Evolutionary conservation across 1,140 invertebrate species (phyloP), one percentile per base, ranked within the genome.

Genomic region (Dendroctonus valens): DNA sequence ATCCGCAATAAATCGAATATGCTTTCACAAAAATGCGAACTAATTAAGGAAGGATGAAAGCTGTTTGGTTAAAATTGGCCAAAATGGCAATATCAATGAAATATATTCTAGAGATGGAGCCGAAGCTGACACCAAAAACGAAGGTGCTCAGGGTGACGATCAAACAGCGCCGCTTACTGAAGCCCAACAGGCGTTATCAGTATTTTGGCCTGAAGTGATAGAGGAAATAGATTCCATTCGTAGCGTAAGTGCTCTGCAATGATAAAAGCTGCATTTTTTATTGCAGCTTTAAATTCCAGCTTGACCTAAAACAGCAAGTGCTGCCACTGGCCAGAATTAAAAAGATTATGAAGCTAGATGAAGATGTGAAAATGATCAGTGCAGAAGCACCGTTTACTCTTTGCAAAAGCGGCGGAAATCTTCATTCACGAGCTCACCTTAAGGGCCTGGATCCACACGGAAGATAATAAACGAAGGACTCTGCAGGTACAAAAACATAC

Each of bases 341-440:
- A 80, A 99, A 99, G 77, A 99, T 99, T 50, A 99, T 99, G 97
- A 99, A 99, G 81, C 80, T 99, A 37, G 97, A 99, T 78, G 97
- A 98, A 72, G 96, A 99, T 80, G 97, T 99, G 0, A 98, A 98
- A 84, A 99, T 99, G 97, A 99, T 99, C 72, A 97, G 94, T 63
- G 95, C 95, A 0, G 97, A 99, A 81, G 97, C 96, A 0, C 97
- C 97, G 0, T 88, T n/a, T 99, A 70, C 81, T 99, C 42, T 98
- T 99, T 81, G 94, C 96, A 5, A 99, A 99, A 83, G 97, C 97
- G 6, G 96, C 95, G 8, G 97, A 99, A 82, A 94, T 99, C 55
- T 98, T 99, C 81, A 98, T 99, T 69, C 93, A 94, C 73, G 96
- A 98, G 81, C 77, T 98, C 8, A 96, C 96, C 0, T 81, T 99